phyloP scores from a whole-genome alignment of 2,113 vertebrate species.

The Phoxinus phoxinus region DNA sequence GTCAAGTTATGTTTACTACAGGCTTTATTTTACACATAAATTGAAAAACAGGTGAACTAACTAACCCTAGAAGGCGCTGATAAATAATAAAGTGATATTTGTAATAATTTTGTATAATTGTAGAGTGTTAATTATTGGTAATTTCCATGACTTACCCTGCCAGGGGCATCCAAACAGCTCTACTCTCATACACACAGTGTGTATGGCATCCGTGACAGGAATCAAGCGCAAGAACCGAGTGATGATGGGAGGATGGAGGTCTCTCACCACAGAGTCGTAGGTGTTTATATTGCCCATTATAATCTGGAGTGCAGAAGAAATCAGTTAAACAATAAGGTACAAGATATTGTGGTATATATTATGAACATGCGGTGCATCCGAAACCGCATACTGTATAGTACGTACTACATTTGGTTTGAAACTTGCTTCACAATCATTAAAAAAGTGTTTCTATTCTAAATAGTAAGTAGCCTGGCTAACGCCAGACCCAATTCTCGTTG shows the following conservation, averaged over 20 bases:
- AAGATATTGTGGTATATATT: too few relatives aligned
- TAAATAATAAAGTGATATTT: background rate
- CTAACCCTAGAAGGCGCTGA: background rate
- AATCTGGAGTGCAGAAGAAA: constrained; percentile 69
- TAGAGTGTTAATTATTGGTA: background rate
- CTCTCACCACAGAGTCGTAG: constrained; percentile 81
- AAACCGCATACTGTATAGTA: too few relatives aligned
- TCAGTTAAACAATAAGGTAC: background rate
- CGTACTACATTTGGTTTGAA: too few relatives aligned
- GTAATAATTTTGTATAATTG: background rate
- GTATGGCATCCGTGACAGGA: constrained; percentile 79
- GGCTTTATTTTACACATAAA: too few relatives aligned
- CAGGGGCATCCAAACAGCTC: constrained; percentile 90
- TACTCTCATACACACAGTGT: constrained; percentile 89
- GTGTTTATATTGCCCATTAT: constrained; percentile 84
- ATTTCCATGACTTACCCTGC: constrained; percentile 76
- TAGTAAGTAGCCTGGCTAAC: too few relatives aligned
- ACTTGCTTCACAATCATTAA: too few relatives aligned
- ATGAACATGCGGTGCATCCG: too few relatives aligned
- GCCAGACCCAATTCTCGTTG: too few relatives aligned
- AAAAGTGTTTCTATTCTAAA: too few relatives aligned
- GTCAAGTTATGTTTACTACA: too few relatives aligned
- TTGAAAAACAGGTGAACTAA: too few relatives aligned
- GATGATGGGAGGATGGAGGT: constrained; percentile 86
- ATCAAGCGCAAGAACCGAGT: constrained; percentile 84